These are phyloP conservation scores for Hypocryptadius cinnamomeus DNA, from an alignment of 2,113 vertebrate species.

Conservation along the genomic window DNA sequence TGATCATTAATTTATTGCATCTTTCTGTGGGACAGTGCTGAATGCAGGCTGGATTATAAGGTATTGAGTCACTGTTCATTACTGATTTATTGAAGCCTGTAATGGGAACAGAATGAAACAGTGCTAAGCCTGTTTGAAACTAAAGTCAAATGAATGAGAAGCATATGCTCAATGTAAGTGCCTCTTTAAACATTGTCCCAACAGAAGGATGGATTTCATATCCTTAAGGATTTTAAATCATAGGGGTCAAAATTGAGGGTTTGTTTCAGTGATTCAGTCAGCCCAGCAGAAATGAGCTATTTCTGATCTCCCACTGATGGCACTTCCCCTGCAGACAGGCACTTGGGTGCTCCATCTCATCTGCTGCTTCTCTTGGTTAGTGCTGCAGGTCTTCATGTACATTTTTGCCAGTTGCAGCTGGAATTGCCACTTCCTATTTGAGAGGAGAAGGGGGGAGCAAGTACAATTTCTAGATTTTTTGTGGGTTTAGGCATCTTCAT, in stretches of 20 bases:
- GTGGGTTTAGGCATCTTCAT: slow-evolving; percentile 4
- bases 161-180: neutral
- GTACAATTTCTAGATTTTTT: neutral
- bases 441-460: neutral
- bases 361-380: neutral
- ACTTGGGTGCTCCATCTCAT: neutral
- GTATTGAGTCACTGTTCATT: neutral
- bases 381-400: neutral
- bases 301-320: neutral
- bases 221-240: neutral
- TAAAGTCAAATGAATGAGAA: neutral
- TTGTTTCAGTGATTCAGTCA: neutral
- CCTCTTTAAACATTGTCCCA: neutral
- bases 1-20: neutral
- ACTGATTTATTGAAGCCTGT: neutral
- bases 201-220: neutral
- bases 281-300: neutral
- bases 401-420: neutral
- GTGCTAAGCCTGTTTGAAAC: neutral
- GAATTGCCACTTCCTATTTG: neutral
- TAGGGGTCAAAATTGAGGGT: neutral
- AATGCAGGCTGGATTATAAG: neutral
- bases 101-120: neutral
- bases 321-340: neutral
- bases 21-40: neutral